Conservation (phyloP, 2,888 invertebrate genomes). For the Archaeoteleia sp. region DNA sequence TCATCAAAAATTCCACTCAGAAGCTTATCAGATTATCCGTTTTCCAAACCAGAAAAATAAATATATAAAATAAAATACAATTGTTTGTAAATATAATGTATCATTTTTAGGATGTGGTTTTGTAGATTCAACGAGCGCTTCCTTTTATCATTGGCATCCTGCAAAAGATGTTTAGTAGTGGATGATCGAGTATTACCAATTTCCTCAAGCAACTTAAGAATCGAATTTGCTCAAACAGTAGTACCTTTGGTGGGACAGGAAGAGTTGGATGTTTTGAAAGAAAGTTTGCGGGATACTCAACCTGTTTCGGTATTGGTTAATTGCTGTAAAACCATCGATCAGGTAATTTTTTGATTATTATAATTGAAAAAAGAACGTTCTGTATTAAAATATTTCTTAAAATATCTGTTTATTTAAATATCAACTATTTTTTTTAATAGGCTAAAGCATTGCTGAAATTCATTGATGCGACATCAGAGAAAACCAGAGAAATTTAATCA, state of each 20-base stretch:
- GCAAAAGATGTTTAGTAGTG: slow-evolving; percentile 77
- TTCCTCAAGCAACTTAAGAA: slow-evolving; percentile 89
- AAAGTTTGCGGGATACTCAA: slow-evolving; percentile 90
- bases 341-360: slow-evolving; percentile 76
- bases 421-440: slow-evolving; percentile 66
- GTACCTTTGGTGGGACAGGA: slow-evolving; percentile 76
- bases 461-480: slow-evolving; percentile 96
- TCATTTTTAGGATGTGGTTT: too few relatives aligned
- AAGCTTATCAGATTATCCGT: slow-evolving; percentile 93
- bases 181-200: slow-evolving; percentile 87
- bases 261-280: slow-evolving; percentile 85
- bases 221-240: slow-evolving; percentile 82
- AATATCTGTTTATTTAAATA: neutral
- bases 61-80: too few relatives aligned
- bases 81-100: too few relatives aligned
- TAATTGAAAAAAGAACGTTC: too few relatives aligned
- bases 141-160: slow-evolving; percentile 91
- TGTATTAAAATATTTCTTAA: neutral
- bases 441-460: slow-evolving; percentile 94
- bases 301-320: slow-evolving; percentile 93
- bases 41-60: too few relatives aligned
- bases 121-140: slow-evolving; percentile 83
- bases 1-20: slow-evolving; percentile 93
- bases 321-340: slow-evolving; percentile 94
- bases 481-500: too few relatives aligned